phyloP scores from a whole-genome alignment of 1,140 invertebrate species.

The Ceratoteleas bidentatus region DNA sequence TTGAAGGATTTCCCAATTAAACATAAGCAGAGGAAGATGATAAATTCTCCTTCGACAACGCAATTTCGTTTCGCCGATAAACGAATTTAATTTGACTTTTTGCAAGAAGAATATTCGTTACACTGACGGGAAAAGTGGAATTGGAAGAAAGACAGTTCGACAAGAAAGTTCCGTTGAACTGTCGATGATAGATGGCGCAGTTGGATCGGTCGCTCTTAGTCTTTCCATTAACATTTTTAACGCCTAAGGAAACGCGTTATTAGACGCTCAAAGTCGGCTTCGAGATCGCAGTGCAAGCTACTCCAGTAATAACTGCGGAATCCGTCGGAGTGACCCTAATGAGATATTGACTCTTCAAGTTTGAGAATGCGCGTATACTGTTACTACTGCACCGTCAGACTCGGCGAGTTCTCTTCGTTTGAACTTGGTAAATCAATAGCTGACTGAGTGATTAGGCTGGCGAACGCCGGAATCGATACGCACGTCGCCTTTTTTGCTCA shows the following conservation, averaged over 20 bases:
- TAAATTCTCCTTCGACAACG: too few relatives aligned
- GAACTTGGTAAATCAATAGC: conserved; percentile 59
- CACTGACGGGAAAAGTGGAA: neutral
- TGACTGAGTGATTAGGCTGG: conserved; percentile 51
- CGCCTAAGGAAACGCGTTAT: conserved; percentile 22
- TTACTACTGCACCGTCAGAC: conserved; percentile 46
- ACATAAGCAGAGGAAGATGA: neutral
- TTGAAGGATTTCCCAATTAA: too few relatives aligned
- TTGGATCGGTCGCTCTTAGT: neutral
- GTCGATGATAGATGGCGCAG: neutral
- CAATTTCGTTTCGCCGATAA: too few relatives aligned
- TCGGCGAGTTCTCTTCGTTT: conserved; percentile 28
- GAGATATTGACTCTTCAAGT: conserved; percentile 59
- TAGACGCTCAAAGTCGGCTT: conserved; percentile 23
- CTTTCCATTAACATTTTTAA: conserved; percentile 17
- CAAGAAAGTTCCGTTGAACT: too few relatives aligned
- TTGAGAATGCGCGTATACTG: conserved; percentile 45
- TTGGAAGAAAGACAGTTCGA: neutral
- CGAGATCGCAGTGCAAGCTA: conserved; percentile 15
- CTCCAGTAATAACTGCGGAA: conserved; percentile 49
- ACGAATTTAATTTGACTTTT: too few relatives aligned
- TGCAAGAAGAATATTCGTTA: neutral
- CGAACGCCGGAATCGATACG: conserved; percentile 31
- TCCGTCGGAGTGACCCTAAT: conserved; percentile 47
- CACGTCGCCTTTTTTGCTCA: neutral